These are phyloP conservation scores for Lasioglossum morio DNA, from an alignment of 2,888 invertebrate genomes.

Conservation along the genomic window DNA sequence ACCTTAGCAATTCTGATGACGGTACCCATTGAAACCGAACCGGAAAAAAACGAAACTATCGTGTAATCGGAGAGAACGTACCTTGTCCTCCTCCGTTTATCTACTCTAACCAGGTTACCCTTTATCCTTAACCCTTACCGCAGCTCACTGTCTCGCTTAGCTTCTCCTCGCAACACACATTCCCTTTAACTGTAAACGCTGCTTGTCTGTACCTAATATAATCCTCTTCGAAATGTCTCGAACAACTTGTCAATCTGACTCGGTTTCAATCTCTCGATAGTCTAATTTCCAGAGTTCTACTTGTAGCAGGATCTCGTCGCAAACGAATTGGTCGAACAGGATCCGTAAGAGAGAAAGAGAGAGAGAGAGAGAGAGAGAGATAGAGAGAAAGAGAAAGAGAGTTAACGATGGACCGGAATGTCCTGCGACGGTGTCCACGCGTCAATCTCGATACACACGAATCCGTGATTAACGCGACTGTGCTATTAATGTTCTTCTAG, in stretches of 20 bases:
- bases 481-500: constrained; percentile 65
- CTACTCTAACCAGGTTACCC: neutral
- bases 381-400: too few species aligned
- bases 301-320: neutral
- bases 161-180: neutral
- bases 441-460: neutral
- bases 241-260: neutral
- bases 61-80: neutral
- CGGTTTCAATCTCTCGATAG: neutral
- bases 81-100: neutral
- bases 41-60: neutral
- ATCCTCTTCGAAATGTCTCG: neutral
- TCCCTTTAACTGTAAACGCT: neutral
- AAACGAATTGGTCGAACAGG: neutral
- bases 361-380: neutral
- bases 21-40: neutral
- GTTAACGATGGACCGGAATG: neutral
- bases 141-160: constrained; percentile 15
- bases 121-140: neutral
- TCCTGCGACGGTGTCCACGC: neutral
- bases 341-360: neutral
- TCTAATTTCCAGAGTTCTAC: neutral
- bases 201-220: neutral
- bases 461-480: constrained; percentile 52
- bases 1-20: neutral